Evolutionary conservation across 2,113 vertebrate species (phyloP), one percentile per base, ranked within the genome.

Genomic region (Pristiophorus japonicus): DNA sequence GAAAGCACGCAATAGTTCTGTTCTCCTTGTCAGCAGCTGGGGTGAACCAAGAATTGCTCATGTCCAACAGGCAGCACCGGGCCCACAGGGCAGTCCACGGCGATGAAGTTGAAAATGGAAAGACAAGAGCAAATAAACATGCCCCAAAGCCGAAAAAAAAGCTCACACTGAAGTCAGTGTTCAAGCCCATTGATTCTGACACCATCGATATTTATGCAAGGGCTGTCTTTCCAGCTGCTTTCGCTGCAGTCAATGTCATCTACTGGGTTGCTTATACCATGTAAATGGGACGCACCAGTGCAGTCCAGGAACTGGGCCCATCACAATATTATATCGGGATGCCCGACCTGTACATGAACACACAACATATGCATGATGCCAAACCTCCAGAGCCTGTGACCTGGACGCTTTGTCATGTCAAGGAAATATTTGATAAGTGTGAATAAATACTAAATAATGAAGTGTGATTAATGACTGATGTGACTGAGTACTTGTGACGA

Each of bases 191-290:
- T 0, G 99, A 99, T 0, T 99, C 99, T 0, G 99, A 99, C 96
- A 99, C 99, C 96, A 99, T 99, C 4, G 99, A 99, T 96, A 98
- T 99, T 96, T 99, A 99, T 0, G 98, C 99, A 96, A 97, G 99
- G 18, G 99, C 98, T 0, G 98, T 99, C 96, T 99, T 99, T 97
- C 99, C 99, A 1, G 98, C 98, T 95, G 98, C 99, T 27, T 99
- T 99, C 0, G 99, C 98, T 0, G 98, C 99, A 0, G 99, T 99
- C 96, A 99, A 99, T 10, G 97, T 99, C 96, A 98, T 99, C 97
- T 99, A 99, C 97, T 99, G 99, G 99, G 98, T 99, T 0, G 99
- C 98, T 0, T 99, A 99, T 95, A 98, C 99, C 95, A 98, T 99
- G 98, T 99, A 96, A 96, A 95, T 16, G n/a, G 59, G 18, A 97